These are phyloP conservation scores for Anthrax anthrax DNA, from an alignment of 2,888 invertebrate species.

Conservation along the genomic window DNA sequence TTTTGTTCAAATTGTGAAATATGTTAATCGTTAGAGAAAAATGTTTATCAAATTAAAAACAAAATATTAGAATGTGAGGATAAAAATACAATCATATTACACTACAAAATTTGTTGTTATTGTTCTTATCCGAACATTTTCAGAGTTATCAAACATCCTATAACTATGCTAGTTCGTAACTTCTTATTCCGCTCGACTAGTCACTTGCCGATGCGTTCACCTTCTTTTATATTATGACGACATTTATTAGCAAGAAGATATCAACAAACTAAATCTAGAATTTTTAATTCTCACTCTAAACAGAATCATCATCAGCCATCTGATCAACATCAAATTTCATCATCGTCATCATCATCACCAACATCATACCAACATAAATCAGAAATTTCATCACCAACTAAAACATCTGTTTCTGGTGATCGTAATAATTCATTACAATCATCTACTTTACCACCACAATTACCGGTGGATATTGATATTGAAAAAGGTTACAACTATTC, in stretches of 20 bases:
- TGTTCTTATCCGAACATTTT: not conserved
- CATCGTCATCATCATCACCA: not conserved
- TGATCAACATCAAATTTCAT: no score
- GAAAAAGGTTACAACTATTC: slow-evolving; percentile 13
- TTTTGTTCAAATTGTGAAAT: no score
- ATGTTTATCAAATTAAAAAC: no score
- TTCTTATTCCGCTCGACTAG: slow-evolving; percentile 23
- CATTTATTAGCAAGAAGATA: slow-evolving; percentile 21
- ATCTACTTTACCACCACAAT: no score
- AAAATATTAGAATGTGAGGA: no score
- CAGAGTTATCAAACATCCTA: slow-evolving; percentile 8
- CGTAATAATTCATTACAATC: slow-evolving; percentile 8
- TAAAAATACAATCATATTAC: no score
- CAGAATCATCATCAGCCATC: not conserved
- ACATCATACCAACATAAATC: not conserved
- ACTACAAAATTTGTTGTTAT: no score
- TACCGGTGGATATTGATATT: slow-evolving; percentile 8
- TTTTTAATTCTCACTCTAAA: slow-evolving; percentile 14
- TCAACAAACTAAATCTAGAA: slow-evolving; percentile 19
- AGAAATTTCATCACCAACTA: not conserved
- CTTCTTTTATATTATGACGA: slow-evolving; percentile 23
- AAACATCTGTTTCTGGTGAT: slow-evolving; percentile 3
- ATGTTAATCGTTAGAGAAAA: no score
- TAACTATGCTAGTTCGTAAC: slow-evolving; percentile 23
- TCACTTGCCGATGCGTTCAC: slow-evolving; percentile 20